These are phyloP conservation scores for Saguinus oedipus DNA, from an alignment of 2,797 vertebrate genomes.

Conservation along the genomic window DNA sequence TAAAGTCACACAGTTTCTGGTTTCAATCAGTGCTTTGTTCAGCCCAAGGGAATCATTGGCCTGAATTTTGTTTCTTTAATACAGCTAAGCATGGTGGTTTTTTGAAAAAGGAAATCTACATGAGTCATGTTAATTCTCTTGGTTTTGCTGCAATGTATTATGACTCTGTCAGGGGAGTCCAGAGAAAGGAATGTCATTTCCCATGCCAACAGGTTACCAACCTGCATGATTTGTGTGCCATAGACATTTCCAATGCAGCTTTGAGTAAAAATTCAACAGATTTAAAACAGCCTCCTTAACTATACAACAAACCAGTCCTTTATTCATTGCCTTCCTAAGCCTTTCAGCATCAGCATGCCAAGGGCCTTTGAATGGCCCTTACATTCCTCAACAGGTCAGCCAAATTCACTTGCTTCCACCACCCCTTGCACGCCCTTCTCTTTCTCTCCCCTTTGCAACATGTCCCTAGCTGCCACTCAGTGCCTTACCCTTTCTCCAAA, in stretches of 20 bases:
- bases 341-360: slow-evolving; percentile 1
- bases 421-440: not conserved
- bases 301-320: not conserved
- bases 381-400: not conserved
- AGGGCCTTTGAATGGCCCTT: slow-evolving; percentile 26
- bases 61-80: slow-evolving; percentile 72
- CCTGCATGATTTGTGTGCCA: slow-evolving; percentile 20
- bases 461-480: not conserved
- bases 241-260: slow-evolving; percentile 36
- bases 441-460: not conserved
- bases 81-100: slow-evolving; percentile 9
- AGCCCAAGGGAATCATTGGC: not conserved
- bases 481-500: not conserved
- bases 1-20: not conserved
- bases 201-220: slow-evolving; percentile 46
- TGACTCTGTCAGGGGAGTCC: not conserved
- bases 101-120: slow-evolving; percentile 16
- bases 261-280: slow-evolving; percentile 59
- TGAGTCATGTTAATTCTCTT: slow-evolving; percentile 51
- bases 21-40: slow-evolving; percentile 60
- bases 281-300: slow-evolving; percentile 17
- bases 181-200: slow-evolving; percentile 51
- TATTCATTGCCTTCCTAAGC: slow-evolving; percentile 3
- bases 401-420: not conserved
- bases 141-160: slow-evolving; percentile 32